phyloP scores from a whole-genome alignment of 2,113 vertebrate genomes.

The Edolisoma coerulescens region DNA sequence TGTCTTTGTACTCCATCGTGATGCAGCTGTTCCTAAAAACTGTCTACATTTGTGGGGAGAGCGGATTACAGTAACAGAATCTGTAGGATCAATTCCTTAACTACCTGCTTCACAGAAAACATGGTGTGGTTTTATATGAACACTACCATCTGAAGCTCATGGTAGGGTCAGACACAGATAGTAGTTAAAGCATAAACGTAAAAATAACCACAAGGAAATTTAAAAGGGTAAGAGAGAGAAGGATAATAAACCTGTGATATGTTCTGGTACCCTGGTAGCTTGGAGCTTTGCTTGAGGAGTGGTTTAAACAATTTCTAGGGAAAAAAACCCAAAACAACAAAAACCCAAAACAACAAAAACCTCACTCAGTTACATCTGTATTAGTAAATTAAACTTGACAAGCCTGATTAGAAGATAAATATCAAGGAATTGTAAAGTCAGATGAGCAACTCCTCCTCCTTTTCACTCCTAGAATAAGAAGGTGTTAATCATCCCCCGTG shows the following conservation, averaged over 20 bases:
- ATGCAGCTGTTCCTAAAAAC: not conserved
- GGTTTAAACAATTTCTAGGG: not conserved
- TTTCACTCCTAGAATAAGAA: not conserved
- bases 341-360: fast-evolving
- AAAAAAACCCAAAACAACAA: fast-evolving
- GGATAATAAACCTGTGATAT: not conserved
- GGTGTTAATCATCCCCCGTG: not conserved
- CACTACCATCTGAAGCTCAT: not conserved
- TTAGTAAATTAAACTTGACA: not conserved
- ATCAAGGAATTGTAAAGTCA: not conserved
- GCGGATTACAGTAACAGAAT: not conserved
- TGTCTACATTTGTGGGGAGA: fast-evolving
- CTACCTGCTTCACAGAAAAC: not conserved
- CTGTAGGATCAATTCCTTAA: not conserved
- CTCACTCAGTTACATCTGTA: not conserved
- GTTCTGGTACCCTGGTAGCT: not conserved
- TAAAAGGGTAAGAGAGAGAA: not conserved
- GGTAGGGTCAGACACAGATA: not conserved
- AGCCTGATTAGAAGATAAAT: not conserved
- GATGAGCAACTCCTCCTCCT: not conserved
- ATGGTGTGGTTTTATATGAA: not conserved
- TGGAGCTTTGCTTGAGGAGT: not conserved
- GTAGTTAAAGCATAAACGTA: not conserved
- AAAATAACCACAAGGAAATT: not conserved
- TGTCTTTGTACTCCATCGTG: not conserved